phyloP scores from a whole-genome alignment of 2,113 vertebrate genomes.

The Eurypyga helias region DNA sequence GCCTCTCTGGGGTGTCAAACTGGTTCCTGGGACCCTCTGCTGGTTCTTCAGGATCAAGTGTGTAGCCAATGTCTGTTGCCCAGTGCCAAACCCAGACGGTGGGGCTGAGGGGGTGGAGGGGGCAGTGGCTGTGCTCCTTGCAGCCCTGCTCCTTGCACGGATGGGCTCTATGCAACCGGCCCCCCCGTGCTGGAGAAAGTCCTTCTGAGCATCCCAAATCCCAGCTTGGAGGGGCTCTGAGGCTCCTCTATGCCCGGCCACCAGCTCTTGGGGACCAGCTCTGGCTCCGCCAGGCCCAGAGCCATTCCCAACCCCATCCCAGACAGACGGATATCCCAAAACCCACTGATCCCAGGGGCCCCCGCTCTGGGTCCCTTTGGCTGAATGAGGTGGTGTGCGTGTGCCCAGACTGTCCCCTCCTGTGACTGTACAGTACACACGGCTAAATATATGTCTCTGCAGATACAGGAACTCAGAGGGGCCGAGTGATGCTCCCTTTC shows the following conservation, averaged over 20 bases:
- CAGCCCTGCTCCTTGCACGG: not conserved
- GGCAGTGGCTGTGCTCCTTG: not conserved
- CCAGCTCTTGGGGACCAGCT: not conserved
- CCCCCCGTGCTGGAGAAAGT: not conserved
- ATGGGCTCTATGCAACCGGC: not conserved
- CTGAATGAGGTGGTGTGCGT: constrained; percentile 72
- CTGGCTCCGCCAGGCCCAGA: not conserved
- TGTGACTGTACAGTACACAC: constrained; percentile 71
- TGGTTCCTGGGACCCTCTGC: not conserved
- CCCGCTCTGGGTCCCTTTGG: not conserved
- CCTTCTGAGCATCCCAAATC: not conserved
- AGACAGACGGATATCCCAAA: constrained; percentile 66
- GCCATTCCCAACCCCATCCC: constrained; percentile 24
- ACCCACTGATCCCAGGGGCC: constrained; percentile 42
- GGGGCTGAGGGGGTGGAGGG: not conserved
- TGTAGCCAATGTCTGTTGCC: not conserved
- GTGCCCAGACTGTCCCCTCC: constrained; percentile 67
- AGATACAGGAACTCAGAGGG: constrained; percentile 77
- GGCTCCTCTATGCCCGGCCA: not conserved
- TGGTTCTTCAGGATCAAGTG: not conserved
- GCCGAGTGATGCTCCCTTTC: constrained; percentile 76
- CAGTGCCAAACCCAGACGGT: fast-evolving
- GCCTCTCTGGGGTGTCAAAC: not conserved
- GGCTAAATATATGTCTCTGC: constrained; percentile 78
- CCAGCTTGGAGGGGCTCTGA: not conserved